phyloP scores from a whole-genome alignment of 2,113 vertebrate genomes.

The Diphyllodes magnificus region DNA sequence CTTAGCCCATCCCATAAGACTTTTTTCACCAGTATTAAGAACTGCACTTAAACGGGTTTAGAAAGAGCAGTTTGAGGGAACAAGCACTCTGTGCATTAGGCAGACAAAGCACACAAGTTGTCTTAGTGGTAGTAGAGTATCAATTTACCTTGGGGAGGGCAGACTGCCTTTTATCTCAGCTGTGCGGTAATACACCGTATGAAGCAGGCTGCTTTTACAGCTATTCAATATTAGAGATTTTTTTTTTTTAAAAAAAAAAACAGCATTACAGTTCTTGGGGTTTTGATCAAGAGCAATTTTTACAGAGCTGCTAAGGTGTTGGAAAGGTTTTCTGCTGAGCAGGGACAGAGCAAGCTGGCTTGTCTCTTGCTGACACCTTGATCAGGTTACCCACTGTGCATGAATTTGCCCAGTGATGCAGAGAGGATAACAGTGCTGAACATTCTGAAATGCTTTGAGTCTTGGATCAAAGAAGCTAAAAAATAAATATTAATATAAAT shows the following conservation, averaged over 20 bases:
- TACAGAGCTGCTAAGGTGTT: neutral
- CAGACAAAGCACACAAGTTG: neutral
- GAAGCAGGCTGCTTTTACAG: neutral
- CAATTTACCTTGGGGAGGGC: neutral
- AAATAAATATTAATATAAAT: conserved; percentile 14
- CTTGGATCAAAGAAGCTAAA: conserved; percentile 8
- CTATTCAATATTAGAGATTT: neutral
- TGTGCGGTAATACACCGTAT: neutral
- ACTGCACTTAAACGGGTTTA: neutral
- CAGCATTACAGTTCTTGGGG: neutral
- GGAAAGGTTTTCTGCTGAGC: neutral
- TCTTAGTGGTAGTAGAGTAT: neutral
- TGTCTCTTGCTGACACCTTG: neutral
- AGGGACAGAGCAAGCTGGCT: neutral
- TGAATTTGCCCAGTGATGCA: neutral
- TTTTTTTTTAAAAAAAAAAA: no score
- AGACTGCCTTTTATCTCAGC: neutral
- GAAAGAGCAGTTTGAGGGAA: neutral
- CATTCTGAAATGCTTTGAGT: neutral
- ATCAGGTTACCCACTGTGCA: neutral
- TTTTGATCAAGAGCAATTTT: neutral
- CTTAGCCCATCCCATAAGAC: conserved; percentile 29
- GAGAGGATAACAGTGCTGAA: neutral
- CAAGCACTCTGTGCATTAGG: neutral
- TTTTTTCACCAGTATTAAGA: neutral